Percentiles rank a stretch among this genome's conserved stretches.
phyloP scores from a whole-genome alignment of 2,888 invertebrate species.

The Hipparchia sbordonii region DNA sequence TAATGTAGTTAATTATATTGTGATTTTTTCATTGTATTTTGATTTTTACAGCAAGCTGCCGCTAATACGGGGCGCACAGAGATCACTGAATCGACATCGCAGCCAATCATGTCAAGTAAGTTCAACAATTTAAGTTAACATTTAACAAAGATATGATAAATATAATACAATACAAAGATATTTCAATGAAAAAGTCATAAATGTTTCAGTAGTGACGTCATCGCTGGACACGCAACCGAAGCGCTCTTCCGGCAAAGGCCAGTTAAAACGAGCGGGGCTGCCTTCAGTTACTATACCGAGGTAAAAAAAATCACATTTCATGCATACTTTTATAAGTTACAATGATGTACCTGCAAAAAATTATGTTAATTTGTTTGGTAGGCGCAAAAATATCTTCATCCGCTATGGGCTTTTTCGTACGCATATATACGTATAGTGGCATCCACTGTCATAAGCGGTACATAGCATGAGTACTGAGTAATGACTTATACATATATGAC shows the following conservation, averaged over 20 bases:
- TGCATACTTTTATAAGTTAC: too few relatives aligned
- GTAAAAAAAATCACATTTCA: slow-evolving; percentile 45
- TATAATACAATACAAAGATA: too few relatives aligned
- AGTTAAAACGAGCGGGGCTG: slow-evolving; percentile 69
- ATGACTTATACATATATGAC: too few relatives aligned
- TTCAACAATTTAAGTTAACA: background rate
- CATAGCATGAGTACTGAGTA: too few relatives aligned
- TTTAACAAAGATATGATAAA: too few relatives aligned
- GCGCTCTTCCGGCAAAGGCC: slow-evolving; percentile 68
- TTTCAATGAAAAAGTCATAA: background rate
- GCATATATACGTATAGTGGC: too few relatives aligned
- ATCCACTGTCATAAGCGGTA: too few relatives aligned
- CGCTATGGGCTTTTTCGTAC: too few relatives aligned
- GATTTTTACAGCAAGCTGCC: slow-evolving; percentile 53
- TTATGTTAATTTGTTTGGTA: too few relatives aligned
- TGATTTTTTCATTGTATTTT: background rate
- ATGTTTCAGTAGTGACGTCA: slow-evolving; percentile 61
- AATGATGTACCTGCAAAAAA: too few relatives aligned
- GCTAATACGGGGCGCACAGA: slow-evolving; percentile 66
- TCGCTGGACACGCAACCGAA: slow-evolving; percentile 71
- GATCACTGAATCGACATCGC: slow-evolving; percentile 75
- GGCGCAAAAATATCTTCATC: too few relatives aligned
- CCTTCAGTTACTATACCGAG: slow-evolving; percentile 70
- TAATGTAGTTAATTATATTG: too few relatives aligned
- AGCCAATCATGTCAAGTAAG: slow-evolving; percentile 76